Percentiles rank a stretch among this genome's conserved stretches.
Evolutionary conservation across 2,113 vertebrate species (phyloP).

Genomic region (Dromas ardeola): DNA sequence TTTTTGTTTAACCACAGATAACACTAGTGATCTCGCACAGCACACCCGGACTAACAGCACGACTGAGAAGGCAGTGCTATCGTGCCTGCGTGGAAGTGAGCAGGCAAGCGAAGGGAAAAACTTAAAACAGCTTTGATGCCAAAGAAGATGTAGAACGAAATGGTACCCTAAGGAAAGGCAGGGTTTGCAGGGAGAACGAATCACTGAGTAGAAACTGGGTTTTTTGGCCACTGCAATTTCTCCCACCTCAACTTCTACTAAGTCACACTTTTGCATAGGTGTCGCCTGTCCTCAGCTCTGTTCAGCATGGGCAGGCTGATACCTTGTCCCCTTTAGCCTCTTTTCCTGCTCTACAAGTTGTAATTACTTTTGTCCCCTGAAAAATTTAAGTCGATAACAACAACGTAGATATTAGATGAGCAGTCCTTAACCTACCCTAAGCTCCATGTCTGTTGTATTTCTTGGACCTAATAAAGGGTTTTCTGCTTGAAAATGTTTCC

Average conservation of each 20-base stretch:
- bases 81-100: neutral
- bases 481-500: neutral
- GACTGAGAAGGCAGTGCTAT: neutral
- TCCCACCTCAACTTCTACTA: neutral
- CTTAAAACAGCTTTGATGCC: neutral
- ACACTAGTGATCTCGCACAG: neutral
- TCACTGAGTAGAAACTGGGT: neutral
- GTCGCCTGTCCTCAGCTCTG: neutral
- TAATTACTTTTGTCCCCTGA: neutral
- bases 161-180: neutral
- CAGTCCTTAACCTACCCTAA: neutral
- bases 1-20: neutral
- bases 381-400: accelerated
- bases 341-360: neutral
- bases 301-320: neutral
- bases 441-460: neutral
- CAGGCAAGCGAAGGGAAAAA: neutral
- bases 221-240: neutral
- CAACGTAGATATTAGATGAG: neutral
- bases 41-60: neutral
- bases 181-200: neutral
- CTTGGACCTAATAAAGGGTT: neutral
- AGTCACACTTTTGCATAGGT: neutral
- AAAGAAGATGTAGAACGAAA: neutral
- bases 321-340: neutral